Percentiles rank a stretch among this genome's conserved stretches.
phyloP scores from a whole-genome alignment of 2,888 invertebrate species.

The Hemicrepidius hirtus region DNA sequence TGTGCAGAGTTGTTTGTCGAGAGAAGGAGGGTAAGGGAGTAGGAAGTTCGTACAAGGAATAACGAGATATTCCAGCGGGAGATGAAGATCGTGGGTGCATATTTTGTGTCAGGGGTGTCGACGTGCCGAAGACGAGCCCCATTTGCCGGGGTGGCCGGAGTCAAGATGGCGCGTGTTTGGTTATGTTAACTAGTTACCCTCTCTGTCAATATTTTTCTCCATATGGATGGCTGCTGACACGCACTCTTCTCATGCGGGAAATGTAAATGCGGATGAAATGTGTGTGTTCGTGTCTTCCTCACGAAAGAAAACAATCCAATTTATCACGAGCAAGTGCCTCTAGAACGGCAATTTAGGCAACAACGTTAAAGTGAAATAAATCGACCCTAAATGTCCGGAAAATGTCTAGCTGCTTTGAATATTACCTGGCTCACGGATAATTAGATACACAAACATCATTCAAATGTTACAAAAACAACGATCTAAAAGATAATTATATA shows the following conservation, averaged over 20 bases:
- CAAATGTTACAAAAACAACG: not conserved
- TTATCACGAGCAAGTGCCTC: conserved; percentile 51
- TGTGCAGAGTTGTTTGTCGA: conserved; percentile 31
- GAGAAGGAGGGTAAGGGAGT: not conserved
- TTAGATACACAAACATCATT: conserved; percentile 18
- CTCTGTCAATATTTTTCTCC: conserved; percentile 65
- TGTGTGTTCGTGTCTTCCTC: conserved; percentile 50
- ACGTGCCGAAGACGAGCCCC: conserved; percentile 61
- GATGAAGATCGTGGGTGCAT: conserved; percentile 51
- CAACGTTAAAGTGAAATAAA: conserved; percentile 44
- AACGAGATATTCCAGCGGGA: conserved; percentile 46
- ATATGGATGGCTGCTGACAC: conserved; percentile 60
- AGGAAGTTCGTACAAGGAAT: conserved; percentile 28
- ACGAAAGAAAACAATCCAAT: conserved; percentile 53
- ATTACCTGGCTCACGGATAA: conserved; percentile 24
- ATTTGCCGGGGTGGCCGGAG: conserved; percentile 57
- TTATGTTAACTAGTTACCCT: conserved; percentile 65
- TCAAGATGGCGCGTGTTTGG: conserved; percentile 66
- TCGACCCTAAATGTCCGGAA: conserved; percentile 36
- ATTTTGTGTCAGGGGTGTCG: conserved; percentile 53
- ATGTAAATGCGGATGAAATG: conserved; percentile 56
- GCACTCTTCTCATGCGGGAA: conserved; percentile 54
- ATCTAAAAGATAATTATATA: too few relatives aligned
- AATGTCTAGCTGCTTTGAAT: conserved; percentile 27
- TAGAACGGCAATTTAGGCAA: conserved; percentile 45